A percentile compares a stretch with the other conserved stretches of the same genome.
Evolutionary conservation across 2,888 invertebrate genomes (phyloP).

Genomic region (Elysia crispata): DNA sequence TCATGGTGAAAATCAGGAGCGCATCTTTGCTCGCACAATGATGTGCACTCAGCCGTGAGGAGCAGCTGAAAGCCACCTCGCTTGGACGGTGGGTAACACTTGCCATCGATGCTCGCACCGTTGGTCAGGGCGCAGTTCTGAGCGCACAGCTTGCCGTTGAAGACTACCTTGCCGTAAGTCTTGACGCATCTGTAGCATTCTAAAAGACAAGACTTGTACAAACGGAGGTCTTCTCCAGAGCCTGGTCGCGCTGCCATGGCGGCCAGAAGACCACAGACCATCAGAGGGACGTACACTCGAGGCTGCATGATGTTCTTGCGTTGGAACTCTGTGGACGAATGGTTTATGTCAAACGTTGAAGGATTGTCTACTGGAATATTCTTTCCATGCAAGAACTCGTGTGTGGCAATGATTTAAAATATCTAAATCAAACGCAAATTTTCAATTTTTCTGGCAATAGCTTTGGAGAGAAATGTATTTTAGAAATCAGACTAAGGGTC

Average conservation of each 20-base stretch:
- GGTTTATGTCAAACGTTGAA: too few species aligned
- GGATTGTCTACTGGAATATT: too few species aligned
- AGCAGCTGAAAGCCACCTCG: conserved; percentile 2
- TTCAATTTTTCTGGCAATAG: too few species aligned
- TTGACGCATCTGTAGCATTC: conserved; percentile 62
- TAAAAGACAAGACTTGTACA: conserved; percentile 59
- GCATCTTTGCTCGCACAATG: conserved; percentile 14
- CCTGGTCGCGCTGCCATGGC: background rate
- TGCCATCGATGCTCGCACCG: conserved; percentile 58
- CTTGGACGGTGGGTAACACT: conserved; percentile 51
- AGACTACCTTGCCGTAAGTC: conserved; percentile 60
- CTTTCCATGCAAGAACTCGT: too few species aligned
- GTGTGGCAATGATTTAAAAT: too few species aligned
- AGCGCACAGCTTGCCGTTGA: conserved; percentile 62
- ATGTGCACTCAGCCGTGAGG: conserved; percentile 20
- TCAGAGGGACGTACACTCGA: too few species aligned
- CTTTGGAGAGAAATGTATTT: too few species aligned
- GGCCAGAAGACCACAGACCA: too few species aligned
- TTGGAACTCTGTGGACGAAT: too few species aligned
- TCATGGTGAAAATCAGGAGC: conserved; percentile 2
- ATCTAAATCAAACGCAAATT: too few species aligned
- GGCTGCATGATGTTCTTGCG: too few species aligned
- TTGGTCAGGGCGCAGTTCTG: conserved; percentile 58
- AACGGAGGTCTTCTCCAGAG: conserved; percentile 36
- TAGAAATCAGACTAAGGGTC: too few species aligned